Base-by-base conservation (phyloP, 2,797 vertebrate species). In the Uromys caudimaculatus region DNA sequence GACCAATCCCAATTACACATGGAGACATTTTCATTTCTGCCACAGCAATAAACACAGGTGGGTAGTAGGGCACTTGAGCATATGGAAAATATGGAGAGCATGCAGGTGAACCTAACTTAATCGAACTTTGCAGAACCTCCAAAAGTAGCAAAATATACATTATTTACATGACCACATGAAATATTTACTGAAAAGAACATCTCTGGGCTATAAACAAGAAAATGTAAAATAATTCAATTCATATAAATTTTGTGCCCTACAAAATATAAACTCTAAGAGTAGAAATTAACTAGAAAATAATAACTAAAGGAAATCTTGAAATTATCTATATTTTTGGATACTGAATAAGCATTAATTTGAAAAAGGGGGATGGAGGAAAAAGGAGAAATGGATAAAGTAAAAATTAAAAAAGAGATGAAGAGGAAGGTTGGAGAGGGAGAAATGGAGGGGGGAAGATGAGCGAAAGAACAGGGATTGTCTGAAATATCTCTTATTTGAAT, bases 221-320 rank as follows among this genome's bases (percentile, higher is more conserved):
- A 86, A 82, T 67, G 19, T 76, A 75, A 90, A 78, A 90, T 50
- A 86, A 87, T 64, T 76, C 29, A 77, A 71, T 88, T 54, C 29
- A 71, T 83, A 32, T 71, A 23, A 93, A 88, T 83, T 71, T 62
- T 54, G 6, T 87, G 47, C 0, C 77, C 44, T 52, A 60, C 2
- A 96, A 91, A 87, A 93, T 52, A 81, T 71, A 67, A 52, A n/a
- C 2, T 58, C 50, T 86, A 60, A 62, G 29, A 62, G 52, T 69
- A 29, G 6, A 62, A 93, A 76, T 87, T 90, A 90, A 67, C 50
- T 85, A 35, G 19, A 85, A 58, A 87, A 35, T 0, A 62, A 32
- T 78, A 84, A 71, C 35, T 58, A 47, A 89, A 79, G 56, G 60
- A 82, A 76, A 69, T 44, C 21, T 54, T 47, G 12, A 87, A 84